Base-by-base conservation (phyloP, 2,113 vertebrate genomes). In the Raja brachyura region DNA sequence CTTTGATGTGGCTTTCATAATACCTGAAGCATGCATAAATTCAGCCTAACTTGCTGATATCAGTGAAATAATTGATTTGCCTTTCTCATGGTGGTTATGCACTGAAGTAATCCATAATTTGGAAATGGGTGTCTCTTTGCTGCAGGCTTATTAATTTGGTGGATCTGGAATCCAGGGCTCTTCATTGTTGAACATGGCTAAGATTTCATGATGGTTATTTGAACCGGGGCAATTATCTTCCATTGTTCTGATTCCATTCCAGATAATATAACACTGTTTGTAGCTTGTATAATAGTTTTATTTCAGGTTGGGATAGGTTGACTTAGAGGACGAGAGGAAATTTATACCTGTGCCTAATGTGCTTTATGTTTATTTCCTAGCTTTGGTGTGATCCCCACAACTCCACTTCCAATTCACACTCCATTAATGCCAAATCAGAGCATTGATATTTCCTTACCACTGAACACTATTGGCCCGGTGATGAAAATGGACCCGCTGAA, bases 401-500 rank as follows among this genome's bases (percentile, higher is more conserved):
- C 98, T 77, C 97, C 98, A 2, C 93, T 99, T 95, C 97, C 98
- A 68, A 94, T 99, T 93, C 98, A 99, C 94, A 99, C 98, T 25
- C 98, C 99, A 4, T 96, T 99, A 95, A 99, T 99, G 98, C 98
- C 99, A 93, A 99, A 98, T 94, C 98, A 99, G 96, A 98, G 97
- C 85, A 99, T 99, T 25, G 99, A 99, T 11, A 95, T 98, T 79
- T 99, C 99, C 48, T 96, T 99, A 94, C 99, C 98, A 28, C 97
- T 99, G 93, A 99, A 99, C 94, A 99, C 99, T 74, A 95, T 99
- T 83, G 99, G 99, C 39, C 98, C 99, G 0, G 99, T 99, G 90
- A 99, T 99, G 99, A 99, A 99, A 95, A 99, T 99, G 99, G 99
- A 99, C 93, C 99, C 99, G 13, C 97, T 99, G 90, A 99, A 99